Percentiles rank a stretch among this genome's conserved stretches.
Conservation (phyloP, 2,888 invertebrate genomes). For the Ophion costatus region DNA sequence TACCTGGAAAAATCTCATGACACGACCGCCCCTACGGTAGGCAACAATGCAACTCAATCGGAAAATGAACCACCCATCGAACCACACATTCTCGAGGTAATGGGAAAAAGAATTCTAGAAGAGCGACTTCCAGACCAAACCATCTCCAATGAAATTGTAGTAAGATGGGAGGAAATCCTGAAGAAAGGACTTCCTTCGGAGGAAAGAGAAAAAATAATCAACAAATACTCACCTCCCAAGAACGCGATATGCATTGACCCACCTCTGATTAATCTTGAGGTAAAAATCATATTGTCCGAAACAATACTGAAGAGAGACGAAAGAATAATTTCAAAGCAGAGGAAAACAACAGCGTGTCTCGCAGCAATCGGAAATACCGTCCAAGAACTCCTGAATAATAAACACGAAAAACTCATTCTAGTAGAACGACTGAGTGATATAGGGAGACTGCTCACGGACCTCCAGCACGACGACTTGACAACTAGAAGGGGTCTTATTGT, state of each 20-base stretch:
- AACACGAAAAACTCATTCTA: not conserved
- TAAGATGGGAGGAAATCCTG: constrained; percentile 16
- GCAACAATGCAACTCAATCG: no score
- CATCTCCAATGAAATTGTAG: not conserved
- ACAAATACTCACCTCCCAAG: constrained; percentile 5
- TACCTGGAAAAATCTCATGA: no score
- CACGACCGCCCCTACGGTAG: no score
- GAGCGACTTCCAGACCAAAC: not conserved
- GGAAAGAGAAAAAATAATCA: not conserved
- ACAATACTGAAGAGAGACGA: constrained; percentile 20
- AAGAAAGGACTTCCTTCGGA: constrained; percentile 10
- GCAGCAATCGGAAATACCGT: not conserved
- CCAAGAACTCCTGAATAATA: not conserved
- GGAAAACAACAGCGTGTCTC: constrained; percentile 42
- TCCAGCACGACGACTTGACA: constrained; percentile 59
- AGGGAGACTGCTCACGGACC: constrained; percentile 56
- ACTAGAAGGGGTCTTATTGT: constrained; percentile 56
- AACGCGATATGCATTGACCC: constrained; percentile 22
- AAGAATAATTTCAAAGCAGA: constrained; percentile 43
- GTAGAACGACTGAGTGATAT: constrained; percentile 47
- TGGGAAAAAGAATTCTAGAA: not conserved
- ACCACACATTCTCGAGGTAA: not conserved
- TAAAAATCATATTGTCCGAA: not conserved
- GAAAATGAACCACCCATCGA: not conserved
- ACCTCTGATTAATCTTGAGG: constrained; percentile 1